A percentile compares a stretch with the other conserved stretches of the same genome.
Evolutionary conservation across 2,113 vertebrate genomes (phyloP).

Genomic region (Podarcis raffonei): DNA sequence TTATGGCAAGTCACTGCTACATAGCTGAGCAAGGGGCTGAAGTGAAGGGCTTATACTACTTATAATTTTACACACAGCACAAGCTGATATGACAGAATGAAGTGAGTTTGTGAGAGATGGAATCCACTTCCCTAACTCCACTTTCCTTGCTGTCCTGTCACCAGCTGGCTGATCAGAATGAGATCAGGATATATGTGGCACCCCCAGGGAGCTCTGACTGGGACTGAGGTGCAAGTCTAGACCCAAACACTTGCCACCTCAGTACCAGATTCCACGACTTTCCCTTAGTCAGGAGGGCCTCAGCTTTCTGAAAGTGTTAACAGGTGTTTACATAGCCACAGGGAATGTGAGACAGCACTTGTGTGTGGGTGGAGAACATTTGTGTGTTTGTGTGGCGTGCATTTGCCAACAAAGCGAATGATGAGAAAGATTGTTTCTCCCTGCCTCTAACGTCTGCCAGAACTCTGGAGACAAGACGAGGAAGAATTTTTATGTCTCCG

Average conservation of each 20-base stretch:
- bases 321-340: background rate
- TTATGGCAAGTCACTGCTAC: background rate
- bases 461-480: background rate
- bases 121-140: background rate
- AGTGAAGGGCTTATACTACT: background rate
- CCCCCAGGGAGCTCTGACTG: background rate
- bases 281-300: background rate
- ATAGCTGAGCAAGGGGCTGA: background rate
- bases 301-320: background rate
- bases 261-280: background rate
- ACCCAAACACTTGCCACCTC: background rate
- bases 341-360: background rate
- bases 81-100: background rate
- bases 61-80: background rate
- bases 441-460: background rate
- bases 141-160: background rate
- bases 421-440: background rate
- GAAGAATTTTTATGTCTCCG: background rate
- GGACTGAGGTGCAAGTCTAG: background rate
- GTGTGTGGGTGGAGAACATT: background rate
- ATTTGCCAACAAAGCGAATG: background rate
- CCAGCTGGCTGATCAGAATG: fast-evolving
- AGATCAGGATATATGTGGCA: background rate
- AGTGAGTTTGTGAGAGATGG: background rate
- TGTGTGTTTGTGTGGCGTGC: background rate